These are phyloP conservation scores for Trachelipus rathkii DNA, from an alignment of 1,140 invertebrate species.

Conservation along the genomic window DNA sequence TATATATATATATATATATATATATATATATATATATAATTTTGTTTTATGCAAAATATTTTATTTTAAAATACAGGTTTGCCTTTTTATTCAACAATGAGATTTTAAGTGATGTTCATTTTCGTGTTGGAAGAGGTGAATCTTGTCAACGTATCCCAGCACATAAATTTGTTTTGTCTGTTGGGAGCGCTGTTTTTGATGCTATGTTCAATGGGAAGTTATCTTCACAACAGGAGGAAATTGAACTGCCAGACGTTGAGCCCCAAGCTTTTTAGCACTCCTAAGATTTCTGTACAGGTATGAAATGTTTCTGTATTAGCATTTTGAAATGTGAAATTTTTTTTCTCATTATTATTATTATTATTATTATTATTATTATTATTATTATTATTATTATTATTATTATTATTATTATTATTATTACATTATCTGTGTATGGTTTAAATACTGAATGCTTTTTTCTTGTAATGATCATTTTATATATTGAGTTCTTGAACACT, in stretches of 20 bases:
- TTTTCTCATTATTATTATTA: no score
- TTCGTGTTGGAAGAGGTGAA: constrained; percentile 60
- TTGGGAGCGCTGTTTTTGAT: constrained; percentile 76
- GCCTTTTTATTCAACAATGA: constrained; percentile 76
- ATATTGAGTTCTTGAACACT: no score
- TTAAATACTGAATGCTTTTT: no score
- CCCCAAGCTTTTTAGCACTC: constrained; percentile 69
- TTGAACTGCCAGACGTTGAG: constrained; percentile 79
- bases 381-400: no score
- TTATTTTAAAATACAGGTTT: constrained; percentile 50
- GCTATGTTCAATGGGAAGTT: constrained; percentile 69
- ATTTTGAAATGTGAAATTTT: no score
- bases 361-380: no score
- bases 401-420: no score
- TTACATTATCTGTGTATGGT: no score
- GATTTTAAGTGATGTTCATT: constrained; percentile 73
- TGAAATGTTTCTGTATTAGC: constrained; percentile 58
- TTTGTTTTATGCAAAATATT: neutral
- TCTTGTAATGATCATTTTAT: no score
- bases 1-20: no score
- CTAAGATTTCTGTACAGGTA: constrained; percentile 58
- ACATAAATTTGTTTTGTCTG: constrained; percentile 76
- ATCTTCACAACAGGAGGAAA: constrained; percentile 64
- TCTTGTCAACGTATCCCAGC: constrained; percentile 71
- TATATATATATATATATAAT: no score